phyloP scores from a whole-genome alignment of 2,888 invertebrate genomes.

The Lasioglossum vierecki region DNA sequence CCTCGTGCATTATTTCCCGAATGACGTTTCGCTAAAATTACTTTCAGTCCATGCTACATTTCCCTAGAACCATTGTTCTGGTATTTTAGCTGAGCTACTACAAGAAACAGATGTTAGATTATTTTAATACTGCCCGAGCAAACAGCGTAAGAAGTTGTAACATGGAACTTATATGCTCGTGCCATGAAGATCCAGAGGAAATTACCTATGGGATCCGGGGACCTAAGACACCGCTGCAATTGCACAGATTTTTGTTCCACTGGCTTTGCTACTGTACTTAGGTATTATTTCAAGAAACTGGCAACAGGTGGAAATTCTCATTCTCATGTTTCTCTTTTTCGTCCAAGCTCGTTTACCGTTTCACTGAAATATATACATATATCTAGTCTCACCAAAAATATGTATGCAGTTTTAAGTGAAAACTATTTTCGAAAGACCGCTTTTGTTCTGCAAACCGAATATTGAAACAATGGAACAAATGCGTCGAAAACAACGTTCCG shows the following conservation, averaged over 20 bases:
- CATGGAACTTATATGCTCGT: background rate
- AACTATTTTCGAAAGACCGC: background rate
- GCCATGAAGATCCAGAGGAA: background rate
- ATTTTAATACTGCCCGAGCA: background rate
- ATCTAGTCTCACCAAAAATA: background rate
- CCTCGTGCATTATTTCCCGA: background rate
- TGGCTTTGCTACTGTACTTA: background rate
- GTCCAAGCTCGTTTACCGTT: background rate
- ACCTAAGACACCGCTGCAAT: background rate
- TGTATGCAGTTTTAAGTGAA: background rate
- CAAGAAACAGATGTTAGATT: background rate
- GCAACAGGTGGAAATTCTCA: background rate
- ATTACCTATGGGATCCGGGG: conserved; percentile 4
- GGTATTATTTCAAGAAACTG: conserved; percentile 4
- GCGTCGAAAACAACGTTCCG: background rate
- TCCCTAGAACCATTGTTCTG: background rate
- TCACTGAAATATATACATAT: background rate
- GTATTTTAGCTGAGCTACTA: background rate
- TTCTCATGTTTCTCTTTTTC: background rate
- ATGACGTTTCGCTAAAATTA: background rate
- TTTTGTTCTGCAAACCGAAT: background rate
- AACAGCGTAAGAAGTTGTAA: background rate
- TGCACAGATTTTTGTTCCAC: background rate
- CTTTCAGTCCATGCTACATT: background rate
- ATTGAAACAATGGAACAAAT: background rate